Evolutionary conservation across 2,113 vertebrate species (phyloP).

Genomic region (Oriolus oriolus): DNA sequence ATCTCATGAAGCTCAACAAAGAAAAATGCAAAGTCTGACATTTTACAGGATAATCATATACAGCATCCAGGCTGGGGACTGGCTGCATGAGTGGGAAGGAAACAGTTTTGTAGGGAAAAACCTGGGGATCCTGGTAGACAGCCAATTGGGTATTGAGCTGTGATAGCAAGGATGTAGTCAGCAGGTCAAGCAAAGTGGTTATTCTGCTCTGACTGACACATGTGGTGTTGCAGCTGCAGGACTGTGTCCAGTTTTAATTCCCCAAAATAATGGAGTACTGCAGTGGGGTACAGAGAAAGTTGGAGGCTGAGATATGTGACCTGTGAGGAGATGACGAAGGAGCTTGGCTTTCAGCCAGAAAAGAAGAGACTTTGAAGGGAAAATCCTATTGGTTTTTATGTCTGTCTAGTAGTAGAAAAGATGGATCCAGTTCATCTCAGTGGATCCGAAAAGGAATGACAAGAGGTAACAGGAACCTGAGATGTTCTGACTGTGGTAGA

Average conservation of each 20-base stretch:
- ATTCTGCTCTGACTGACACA: accelerated
- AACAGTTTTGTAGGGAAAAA: neutral
- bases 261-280: neutral
- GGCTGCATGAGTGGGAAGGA: neutral
- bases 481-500: neutral
- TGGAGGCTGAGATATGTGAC: accelerated
- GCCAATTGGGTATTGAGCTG: accelerated
- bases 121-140: neutral
- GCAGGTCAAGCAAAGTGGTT: neutral
- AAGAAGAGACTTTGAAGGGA: neutral
- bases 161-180: neutral
- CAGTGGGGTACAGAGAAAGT: neutral
- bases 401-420: neutral
- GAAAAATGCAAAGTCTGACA: neutral
- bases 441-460: neutral
- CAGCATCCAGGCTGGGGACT: neutral
- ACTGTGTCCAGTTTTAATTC: neutral
- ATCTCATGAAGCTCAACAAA: neutral
- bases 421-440: neutral
- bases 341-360: neutral
- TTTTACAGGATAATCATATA: neutral
- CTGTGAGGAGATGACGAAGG: neutral
- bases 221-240: neutral
- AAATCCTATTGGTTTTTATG: neutral
- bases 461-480: neutral